A percentile compares a stretch with the other conserved stretches of the same genome.
These are phyloP conservation scores for Drosophila subquinaria DNA, from an alignment of 2,888 invertebrate genomes.

Conservation along the genomic window DNA sequence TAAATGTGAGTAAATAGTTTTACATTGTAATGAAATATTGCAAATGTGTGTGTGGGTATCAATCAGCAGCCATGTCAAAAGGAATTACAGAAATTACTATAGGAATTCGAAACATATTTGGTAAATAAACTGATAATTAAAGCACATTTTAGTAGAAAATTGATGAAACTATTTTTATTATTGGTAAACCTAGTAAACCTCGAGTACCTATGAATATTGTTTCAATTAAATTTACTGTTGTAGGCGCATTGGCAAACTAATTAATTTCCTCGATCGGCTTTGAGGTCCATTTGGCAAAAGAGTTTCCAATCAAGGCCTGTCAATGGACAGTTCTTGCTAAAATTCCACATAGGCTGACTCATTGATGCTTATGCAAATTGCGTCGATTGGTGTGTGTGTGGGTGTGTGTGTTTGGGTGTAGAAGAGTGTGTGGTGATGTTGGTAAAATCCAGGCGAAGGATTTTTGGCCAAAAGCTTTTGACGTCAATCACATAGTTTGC, in stretches of 20 bases:
- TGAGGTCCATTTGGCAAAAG: not conserved
- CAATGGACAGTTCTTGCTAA: not conserved
- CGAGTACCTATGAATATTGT: not conserved
- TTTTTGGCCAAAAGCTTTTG: slow-evolving; percentile 31
- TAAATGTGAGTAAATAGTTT: not conserved
- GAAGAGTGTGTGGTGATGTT: not conserved
- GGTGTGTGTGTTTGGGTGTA: not conserved
- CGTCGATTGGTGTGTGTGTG: not conserved
- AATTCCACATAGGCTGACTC: slow-evolving; percentile 15
- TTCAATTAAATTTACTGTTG: not conserved
- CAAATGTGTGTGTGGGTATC: not conserved
- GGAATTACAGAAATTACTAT: not conserved
- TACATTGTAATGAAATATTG: not conserved
- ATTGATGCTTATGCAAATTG: slow-evolving; percentile 5
- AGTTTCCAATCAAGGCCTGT: slow-evolving; percentile 10
- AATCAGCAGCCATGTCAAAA: too few species aligned
- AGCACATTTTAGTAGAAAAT: too few species aligned
- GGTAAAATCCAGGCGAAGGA: not conserved
- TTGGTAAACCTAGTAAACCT: not conserved
- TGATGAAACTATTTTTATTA: not conserved
- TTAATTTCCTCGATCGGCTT: slow-evolving; percentile 6
- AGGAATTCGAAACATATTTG: not conserved
- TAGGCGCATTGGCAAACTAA: slow-evolving; percentile 4
- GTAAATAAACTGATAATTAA: not conserved
- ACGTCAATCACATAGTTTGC: slow-evolving; percentile 55